A percentile compares a stretch with the other conserved stretches of the same genome.
phyloP scores from a whole-genome alignment of 2,113 vertebrate species.

The Pterocles gutturalis region DNA sequence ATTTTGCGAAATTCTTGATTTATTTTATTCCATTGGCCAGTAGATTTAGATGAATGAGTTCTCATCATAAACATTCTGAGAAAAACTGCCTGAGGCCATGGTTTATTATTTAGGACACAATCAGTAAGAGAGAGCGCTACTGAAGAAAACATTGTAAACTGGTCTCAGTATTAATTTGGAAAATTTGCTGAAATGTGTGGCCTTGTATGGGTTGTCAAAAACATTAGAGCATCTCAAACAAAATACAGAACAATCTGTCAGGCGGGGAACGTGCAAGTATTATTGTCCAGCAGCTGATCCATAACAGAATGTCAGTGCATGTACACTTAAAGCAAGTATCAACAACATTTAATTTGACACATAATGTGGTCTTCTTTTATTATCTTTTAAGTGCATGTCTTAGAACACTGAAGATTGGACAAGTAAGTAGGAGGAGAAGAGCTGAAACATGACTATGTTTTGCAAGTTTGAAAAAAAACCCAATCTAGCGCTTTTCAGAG shows the following conservation, averaged over 20 bases:
- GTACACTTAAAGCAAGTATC: conserved; percentile 53
- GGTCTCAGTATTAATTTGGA: conserved; percentile 78
- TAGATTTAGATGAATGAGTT: conserved; percentile 97
- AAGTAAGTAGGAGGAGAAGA: conserved; percentile 8
- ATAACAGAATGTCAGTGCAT: conserved; percentile 60
- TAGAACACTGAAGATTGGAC: conserved; percentile 55
- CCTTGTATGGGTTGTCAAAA: conserved; percentile 76
- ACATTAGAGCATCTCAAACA: conserved; percentile 68
- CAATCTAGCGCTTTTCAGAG: not conserved
- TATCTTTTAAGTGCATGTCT: conserved; percentile 64
- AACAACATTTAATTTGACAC: conserved; percentile 68
- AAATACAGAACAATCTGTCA: conserved; percentile 72
- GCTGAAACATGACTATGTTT: conserved; percentile 59
- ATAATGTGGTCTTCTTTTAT: conserved; percentile 67
- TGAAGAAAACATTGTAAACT: conserved; percentile 75
- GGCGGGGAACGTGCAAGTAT: conserved; percentile 55
- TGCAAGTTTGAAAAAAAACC: not conserved
- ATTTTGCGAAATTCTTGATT: conserved; percentile 96
- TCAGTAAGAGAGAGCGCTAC: conserved; percentile 78
- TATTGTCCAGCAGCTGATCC: conserved; percentile 68
- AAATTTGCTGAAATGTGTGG: conserved; percentile 78
- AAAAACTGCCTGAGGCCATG: conserved; percentile 78
- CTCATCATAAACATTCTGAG: conserved; percentile 91
- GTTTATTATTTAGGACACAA: conserved; percentile 86
- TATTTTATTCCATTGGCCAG: conserved; percentile 93